Conservation (phyloP, 2,113 vertebrate species). For the Thamnaconus septentrionalis region DNA sequence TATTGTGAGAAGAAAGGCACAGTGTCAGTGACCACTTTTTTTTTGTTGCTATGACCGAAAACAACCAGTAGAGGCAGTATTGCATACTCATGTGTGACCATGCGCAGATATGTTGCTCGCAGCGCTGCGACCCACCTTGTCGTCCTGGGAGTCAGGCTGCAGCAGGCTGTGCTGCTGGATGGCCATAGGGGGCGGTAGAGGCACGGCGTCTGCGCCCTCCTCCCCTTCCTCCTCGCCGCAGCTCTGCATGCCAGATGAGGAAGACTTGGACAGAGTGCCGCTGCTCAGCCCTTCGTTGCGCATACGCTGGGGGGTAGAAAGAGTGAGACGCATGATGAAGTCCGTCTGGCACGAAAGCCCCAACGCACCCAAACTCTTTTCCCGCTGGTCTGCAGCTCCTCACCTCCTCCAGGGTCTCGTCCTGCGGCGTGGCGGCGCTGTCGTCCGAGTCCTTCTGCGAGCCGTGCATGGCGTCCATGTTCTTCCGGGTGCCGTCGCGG, state of each 20-base stretch:
- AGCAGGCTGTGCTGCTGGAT: conserved; percentile 98
- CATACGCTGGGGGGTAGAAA: conserved; percentile 81
- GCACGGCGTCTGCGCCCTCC: conserved; percentile 91
- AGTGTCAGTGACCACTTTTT: background rate
- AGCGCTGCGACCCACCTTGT: conserved; percentile 84
- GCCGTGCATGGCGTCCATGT: conserved; percentile 82
- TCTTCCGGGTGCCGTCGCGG: conserved; percentile 88
- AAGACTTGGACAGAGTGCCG: conserved; percentile 96
- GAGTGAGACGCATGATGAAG: background rate
- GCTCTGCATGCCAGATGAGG: conserved; percentile 99
- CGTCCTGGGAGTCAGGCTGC: conserved; percentile 94
- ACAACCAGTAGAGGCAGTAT: background rate
- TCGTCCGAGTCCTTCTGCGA: conserved; percentile 97
- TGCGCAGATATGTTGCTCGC: background rate
- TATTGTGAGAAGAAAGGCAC: background rate
- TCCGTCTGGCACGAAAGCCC: background rate
- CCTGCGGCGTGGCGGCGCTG: conserved; percentile 92
- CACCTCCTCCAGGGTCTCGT: conserved; percentile 95
- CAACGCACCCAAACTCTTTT: no score
- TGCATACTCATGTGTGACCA: background rate
- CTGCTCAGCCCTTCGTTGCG: conserved; percentile 97
- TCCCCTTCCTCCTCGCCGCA: conserved; percentile 98
- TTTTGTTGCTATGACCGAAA: no score
- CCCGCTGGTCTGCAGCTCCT: conserved; percentile 9
- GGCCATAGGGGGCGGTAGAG: conserved; percentile 96